Evolutionary conservation across 1,140 invertebrate species (phyloP).

Genomic region (Drosophila nebulosa): DNA sequence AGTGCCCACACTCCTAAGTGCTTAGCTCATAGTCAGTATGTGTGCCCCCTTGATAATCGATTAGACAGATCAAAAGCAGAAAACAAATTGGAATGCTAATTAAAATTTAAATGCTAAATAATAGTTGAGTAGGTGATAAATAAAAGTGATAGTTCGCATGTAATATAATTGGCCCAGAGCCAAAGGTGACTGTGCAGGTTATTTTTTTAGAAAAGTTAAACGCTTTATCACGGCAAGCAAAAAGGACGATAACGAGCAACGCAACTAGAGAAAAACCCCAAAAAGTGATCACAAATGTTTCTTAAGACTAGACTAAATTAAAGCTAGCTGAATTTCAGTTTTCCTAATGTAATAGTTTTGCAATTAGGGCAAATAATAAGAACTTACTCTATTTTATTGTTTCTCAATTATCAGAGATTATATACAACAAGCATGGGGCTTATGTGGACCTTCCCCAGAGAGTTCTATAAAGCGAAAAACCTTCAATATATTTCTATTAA

Average conservation of each 20-base stretch:
- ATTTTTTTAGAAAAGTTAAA: not conserved
- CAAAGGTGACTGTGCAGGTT: not conserved
- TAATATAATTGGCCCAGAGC: slow-evolving; percentile 16
- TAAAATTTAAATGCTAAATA: slow-evolving; percentile 50
- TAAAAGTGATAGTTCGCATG: slow-evolving; percentile 34
- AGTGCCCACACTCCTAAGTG: slow-evolving; percentile 33
- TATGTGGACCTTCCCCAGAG: not conserved
- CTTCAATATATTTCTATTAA: not conserved
- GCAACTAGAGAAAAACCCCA: too few species aligned
- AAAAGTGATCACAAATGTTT: too few species aligned
- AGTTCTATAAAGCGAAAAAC: not conserved
- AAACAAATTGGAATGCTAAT: slow-evolving; percentile 56
- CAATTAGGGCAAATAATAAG: too few species aligned
- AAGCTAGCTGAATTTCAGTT: too few species aligned
- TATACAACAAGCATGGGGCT: too few species aligned
- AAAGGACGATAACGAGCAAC: not conserved
- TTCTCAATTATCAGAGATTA: too few species aligned
- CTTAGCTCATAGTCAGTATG: slow-evolving; percentile 7
- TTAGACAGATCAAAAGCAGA: slow-evolving; percentile 37
- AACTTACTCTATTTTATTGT: too few species aligned
- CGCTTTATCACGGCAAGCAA: not conserved
- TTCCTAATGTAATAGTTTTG: too few species aligned
- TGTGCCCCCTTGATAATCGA: slow-evolving; percentile 25
- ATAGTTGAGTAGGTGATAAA: slow-evolving; percentile 34
- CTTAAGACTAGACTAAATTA: too few species aligned